A percentile compares a stretch with the other conserved stretches of the same genome.
Evolutionary conservation across 2,888 invertebrate genomes (phyloP).

Genomic region (Xylocampa areola): DNA sequence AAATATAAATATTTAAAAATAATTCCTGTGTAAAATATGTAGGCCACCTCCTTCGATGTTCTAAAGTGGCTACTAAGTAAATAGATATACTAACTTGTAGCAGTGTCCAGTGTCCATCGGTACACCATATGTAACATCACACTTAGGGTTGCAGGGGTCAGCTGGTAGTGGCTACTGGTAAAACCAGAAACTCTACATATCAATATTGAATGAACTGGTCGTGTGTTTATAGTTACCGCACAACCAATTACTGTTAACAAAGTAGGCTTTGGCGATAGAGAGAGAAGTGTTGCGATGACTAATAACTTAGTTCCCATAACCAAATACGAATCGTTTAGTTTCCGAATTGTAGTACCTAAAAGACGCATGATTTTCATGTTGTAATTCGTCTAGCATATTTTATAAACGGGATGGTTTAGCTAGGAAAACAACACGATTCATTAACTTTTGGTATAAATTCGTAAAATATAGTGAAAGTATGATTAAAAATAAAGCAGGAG

Average conservation of each 20-base stretch:
- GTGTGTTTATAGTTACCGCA: slow-evolving; percentile 36
- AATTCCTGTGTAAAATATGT: neutral
- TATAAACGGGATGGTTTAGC: too few species aligned
- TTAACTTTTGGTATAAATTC: too few species aligned
- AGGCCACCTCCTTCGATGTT: neutral
- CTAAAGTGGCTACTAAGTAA: neutral
- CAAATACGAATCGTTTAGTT: too few species aligned
- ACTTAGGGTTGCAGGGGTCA: slow-evolving; percentile 42
- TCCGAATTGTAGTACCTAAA: neutral
- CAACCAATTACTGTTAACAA: slow-evolving; percentile 28
- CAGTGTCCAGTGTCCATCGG: slow-evolving; percentile 13
- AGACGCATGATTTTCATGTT: too few species aligned
- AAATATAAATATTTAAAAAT: too few species aligned
- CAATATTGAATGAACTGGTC: slow-evolving; percentile 31
- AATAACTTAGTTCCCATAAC: slow-evolving; percentile 18
- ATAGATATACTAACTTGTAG: neutral
- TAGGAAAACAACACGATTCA: too few species aligned
- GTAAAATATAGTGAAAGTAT: too few species aligned
- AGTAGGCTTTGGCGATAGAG: slow-evolving; percentile 20
- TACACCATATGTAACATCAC: slow-evolving; percentile 40
- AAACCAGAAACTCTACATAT: slow-evolving; percentile 50
- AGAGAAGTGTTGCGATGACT: slow-evolving; percentile 26
- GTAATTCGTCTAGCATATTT: too few species aligned
- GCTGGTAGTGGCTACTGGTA: slow-evolving; percentile 36
- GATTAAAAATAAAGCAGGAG: too few species aligned